Evolutionary conservation across 1,140 invertebrate genomes (phyloP).

Genomic region (Apolygus lucorum): DNA sequence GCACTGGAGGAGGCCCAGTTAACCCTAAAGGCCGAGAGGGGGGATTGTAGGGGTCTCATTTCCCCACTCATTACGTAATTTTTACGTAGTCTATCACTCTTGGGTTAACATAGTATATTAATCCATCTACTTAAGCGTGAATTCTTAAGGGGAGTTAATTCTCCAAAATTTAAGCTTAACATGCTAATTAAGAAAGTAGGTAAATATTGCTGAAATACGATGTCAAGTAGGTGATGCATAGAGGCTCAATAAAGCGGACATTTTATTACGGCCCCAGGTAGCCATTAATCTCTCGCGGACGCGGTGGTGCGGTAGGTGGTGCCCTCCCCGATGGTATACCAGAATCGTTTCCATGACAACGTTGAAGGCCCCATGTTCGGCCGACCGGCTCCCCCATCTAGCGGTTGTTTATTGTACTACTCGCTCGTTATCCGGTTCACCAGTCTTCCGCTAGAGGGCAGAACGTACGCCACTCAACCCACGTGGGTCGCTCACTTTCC

Average conservation of each 20-base stretch:
- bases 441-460: background rate
- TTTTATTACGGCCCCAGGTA: slow-evolving; percentile 3
- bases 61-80: too few species aligned
- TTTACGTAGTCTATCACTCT: too few species aligned
- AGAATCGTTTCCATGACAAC: background rate
- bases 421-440: background rate
- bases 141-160: too few species aligned
- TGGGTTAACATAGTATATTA: too few species aligned
- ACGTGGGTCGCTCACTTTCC: background rate
- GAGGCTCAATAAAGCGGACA: background rate
- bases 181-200: too few species aligned
- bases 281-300: background rate
- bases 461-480: background rate
- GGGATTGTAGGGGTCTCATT: too few species aligned
- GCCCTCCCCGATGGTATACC: background rate
- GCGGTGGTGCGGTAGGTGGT: background rate
- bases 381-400: background rate
- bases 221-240: too few species aligned
- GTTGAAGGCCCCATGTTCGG: background rate
- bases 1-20: too few species aligned
- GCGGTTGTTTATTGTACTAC: background rate
- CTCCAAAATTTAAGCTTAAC: too few species aligned
- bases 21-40: too few species aligned
- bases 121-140: too few species aligned
- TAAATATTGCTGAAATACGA: too few species aligned